Conservation (phyloP, 2,888 invertebrate genomes). For the Tenthredo distinguenda region DNA sequence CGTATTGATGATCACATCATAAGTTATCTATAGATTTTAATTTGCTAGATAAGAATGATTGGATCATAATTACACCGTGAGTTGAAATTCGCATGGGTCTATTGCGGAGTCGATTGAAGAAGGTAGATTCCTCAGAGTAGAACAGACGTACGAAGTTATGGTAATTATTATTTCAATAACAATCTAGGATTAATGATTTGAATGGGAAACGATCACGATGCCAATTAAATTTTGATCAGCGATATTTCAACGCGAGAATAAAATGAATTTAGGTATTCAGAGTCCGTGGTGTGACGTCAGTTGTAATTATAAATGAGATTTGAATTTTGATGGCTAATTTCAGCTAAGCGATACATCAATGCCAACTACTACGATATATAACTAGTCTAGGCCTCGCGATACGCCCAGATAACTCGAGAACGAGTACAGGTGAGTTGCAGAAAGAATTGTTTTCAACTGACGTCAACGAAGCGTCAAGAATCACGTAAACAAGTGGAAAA, state of each 20-base stretch:
- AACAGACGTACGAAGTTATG: neutral
- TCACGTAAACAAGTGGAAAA: conserved; percentile 33
- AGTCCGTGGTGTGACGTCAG: neutral
- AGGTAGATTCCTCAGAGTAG: neutral
- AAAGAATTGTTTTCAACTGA: conserved; percentile 43
- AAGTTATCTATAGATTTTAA: neutral
- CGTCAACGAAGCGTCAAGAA: conserved; percentile 47
- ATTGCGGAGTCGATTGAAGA: neutral
- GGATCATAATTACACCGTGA: neutral
- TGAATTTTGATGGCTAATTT: conserved; percentile 29
- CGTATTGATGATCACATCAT: neutral
- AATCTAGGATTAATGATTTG: neutral
- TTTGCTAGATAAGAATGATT: neutral
- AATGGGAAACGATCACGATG: neutral
- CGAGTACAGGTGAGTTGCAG: conserved; percentile 13
- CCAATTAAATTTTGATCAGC: conserved; percentile 30
- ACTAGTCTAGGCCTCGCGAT: neutral
- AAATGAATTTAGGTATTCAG: conserved; percentile 13
- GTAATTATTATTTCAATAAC: neutral
- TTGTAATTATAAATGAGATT: conserved; percentile 10
- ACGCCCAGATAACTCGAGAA: conserved; percentile 11
- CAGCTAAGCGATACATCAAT: conserved; percentile 11
- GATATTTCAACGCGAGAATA: conserved; percentile 4
- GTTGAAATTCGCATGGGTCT: neutral
- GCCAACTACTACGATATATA: conserved; percentile 16